A percentile compares a stretch with the other conserved stretches of the same genome.
These are phyloP conservation scores for Vultur gryphus DNA, from an alignment of 2,797 vertebrate species.

Conservation along the genomic window DNA sequence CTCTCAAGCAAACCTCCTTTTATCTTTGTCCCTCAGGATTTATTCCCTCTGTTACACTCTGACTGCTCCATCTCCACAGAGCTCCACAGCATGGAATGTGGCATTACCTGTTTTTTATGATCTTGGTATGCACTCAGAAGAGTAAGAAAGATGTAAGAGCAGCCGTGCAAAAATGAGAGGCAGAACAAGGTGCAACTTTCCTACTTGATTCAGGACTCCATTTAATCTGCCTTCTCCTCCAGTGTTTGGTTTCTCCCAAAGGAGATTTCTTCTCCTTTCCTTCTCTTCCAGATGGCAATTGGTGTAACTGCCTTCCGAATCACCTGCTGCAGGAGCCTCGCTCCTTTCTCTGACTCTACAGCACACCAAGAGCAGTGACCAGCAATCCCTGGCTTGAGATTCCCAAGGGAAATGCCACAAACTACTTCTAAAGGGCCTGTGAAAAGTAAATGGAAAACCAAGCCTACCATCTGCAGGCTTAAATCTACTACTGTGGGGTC, in stretches of 20 bases:
- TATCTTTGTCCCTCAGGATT: constrained; percentile 21
- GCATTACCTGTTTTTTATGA: neutral
- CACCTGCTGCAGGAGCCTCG: neutral
- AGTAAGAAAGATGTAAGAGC: neutral
- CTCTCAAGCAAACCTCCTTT: neutral
- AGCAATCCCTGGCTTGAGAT: neutral
- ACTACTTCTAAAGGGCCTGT: neutral
- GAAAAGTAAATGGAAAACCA: neutral
- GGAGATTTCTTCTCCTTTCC: neutral
- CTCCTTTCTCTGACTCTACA: neutral
- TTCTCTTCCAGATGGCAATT: neutral
- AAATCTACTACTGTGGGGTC: neutral
- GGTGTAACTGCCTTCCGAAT: neutral
- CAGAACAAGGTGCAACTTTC: neutral
- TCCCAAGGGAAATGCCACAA: neutral
- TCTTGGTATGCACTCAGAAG: neutral
- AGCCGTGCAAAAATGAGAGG: neutral
- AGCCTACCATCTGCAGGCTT: neutral
- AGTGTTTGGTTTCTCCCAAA: neutral
- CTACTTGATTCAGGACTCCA: neutral
- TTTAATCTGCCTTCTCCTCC: neutral
- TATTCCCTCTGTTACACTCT: neutral
- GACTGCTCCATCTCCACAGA: neutral
- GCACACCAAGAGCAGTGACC: neutral
- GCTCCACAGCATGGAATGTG: neutral